Conservation (phyloP, 2,797 vertebrate genomes). For the Cyclopterus lumpus region DNA sequence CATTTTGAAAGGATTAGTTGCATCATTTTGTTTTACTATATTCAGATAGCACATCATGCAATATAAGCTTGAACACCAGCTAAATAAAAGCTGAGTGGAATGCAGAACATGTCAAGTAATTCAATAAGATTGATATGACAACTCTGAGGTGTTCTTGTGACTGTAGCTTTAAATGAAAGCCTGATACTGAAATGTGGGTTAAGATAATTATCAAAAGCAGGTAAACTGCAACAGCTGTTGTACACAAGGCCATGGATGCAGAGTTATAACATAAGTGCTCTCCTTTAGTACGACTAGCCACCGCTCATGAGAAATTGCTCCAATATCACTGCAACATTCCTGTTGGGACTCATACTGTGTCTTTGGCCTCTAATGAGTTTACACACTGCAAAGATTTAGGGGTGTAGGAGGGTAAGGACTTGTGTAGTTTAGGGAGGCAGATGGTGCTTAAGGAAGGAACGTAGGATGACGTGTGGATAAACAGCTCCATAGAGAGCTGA, state of each 20-base stretch:
- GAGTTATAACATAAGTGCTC: not conserved
- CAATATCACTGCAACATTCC: conserved; percentile 24
- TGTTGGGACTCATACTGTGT: conserved; percentile 20
- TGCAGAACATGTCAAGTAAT: not conserved
- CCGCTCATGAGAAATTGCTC: conserved; percentile 18
- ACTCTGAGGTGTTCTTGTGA: not conserved
- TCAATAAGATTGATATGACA: not conserved
- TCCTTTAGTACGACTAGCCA: not conserved
- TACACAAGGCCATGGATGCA: not conserved
- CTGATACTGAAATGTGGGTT: not conserved
- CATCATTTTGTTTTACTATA: not conserved
- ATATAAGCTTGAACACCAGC: not conserved
- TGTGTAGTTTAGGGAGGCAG: not conserved
- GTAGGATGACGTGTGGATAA: not conserved
- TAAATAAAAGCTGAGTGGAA: not conserved
- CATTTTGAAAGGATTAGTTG: not conserved
- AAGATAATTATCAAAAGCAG: not conserved
- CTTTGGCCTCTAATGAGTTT: conserved; percentile 20
- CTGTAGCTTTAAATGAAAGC: not conserved
- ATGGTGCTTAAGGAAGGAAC: not conserved
- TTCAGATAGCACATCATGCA: not conserved
- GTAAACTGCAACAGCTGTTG: not conserved
- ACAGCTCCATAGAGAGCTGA: not conserved
- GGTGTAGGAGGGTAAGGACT: not conserved
- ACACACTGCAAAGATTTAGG: conserved; percentile 7